Conservation (phyloP, 2,888 invertebrate species). For the Nomada goodeniana region DNA sequence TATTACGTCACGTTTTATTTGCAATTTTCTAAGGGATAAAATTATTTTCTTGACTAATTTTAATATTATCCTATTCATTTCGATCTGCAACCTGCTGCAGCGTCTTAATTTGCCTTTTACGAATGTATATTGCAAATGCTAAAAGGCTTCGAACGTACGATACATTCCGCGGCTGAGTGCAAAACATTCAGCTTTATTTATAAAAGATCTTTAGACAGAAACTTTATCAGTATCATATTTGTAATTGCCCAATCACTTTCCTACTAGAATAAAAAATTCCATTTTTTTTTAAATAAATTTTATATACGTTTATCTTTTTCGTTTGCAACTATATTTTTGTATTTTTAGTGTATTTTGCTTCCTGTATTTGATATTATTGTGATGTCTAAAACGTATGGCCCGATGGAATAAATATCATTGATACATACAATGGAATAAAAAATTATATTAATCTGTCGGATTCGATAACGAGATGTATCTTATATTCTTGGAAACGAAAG, state of each 20-base stretch:
- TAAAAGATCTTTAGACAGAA: neutral
- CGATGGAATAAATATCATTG: neutral
- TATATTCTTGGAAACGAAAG: conserved; percentile 15
- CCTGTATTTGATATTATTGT: neutral
- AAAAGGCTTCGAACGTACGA: conserved; percentile 32
- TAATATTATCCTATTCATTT: conserved; percentile 44
- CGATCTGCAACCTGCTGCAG: conserved; percentile 55
- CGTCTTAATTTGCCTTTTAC: conserved; percentile 25
- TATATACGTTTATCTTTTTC: neutral
- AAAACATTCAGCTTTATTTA: neutral
- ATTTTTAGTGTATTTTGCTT: neutral
- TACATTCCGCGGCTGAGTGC: conserved; percentile 30
- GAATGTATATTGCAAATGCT: conserved; percentile 54
- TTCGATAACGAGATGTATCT: conserved; percentile 18
- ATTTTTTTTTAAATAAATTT: neutral
- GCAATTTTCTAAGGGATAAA: conserved; percentile 67
- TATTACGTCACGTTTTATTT: conserved; percentile 63
- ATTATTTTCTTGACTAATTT: conserved; percentile 59
- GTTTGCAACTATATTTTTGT: no score
- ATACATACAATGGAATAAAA: neutral
- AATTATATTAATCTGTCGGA: neutral
- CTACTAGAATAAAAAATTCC: no score
- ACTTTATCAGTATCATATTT: neutral
- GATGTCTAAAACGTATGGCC: neutral
- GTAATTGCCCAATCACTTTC: neutral